Evolutionary conservation across 2,797 vertebrate species (phyloP).

Genomic region (Tragopan temminckii): DNA sequence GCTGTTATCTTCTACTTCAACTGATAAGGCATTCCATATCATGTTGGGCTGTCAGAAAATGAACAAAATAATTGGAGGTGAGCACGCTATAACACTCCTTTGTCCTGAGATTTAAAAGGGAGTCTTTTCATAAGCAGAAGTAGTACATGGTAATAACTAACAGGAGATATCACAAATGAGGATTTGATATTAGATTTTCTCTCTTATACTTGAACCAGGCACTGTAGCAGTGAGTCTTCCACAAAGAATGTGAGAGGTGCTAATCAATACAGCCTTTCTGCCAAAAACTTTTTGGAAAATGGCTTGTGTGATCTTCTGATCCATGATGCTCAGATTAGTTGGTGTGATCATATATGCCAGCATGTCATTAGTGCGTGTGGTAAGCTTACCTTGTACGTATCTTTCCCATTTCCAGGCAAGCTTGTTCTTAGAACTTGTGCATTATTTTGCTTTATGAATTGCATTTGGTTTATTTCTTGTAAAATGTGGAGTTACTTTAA

Average conservation of each 20-base stretch:
- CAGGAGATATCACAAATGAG: rapidly evolving
- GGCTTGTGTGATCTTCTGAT: neutral
- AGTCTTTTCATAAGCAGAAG: neutral
- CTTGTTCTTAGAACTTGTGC: neutral
- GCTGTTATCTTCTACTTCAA: neutral
- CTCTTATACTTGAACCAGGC: neutral
- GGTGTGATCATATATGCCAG: neutral
- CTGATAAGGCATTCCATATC: neutral
- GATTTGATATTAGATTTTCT: neutral
- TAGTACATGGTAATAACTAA: neutral
- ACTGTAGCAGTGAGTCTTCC: neutral
- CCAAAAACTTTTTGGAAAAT: neutral
- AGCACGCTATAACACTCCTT: neutral
- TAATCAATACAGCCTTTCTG: neutral
- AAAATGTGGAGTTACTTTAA: neutral
- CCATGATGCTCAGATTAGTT: neutral
- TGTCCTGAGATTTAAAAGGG: neutral
- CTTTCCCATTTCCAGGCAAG: neutral
- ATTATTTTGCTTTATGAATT: neutral
- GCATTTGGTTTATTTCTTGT: neutral
- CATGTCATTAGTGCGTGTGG: rapidly evolving
- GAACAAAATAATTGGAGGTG: neutral
- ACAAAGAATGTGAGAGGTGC: neutral
- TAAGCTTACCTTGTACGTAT: neutral
- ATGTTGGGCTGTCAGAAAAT: neutral